phyloP scores from a whole-genome alignment of 2,797 vertebrate species.

The Sebastiscus albofasciatus region DNA sequence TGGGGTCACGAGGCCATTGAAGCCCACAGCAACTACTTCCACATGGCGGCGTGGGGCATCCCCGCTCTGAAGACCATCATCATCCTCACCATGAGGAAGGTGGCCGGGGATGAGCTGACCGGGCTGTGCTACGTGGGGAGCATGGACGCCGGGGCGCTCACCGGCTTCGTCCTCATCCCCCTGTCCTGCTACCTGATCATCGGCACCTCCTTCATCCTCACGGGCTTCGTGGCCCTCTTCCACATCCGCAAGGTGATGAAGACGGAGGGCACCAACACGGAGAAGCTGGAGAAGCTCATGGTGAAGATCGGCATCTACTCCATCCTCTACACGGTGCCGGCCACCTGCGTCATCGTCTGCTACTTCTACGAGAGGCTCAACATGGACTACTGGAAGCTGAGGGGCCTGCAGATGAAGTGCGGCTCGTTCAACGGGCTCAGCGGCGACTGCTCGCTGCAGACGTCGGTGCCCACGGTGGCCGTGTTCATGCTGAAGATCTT shows the following conservation, averaged over 20 bases:
- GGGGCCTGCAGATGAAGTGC: conserved; percentile 88
- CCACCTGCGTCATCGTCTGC: conserved; percentile 97
- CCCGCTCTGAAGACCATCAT: conserved; percentile 96
- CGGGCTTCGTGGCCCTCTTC: conserved; percentile 97
- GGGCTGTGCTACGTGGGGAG: conserved; percentile 97
- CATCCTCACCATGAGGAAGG: conserved; percentile 96
- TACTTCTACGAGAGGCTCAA: conserved; percentile 97
- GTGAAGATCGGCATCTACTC: conserved; percentile 98
- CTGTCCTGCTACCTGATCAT: conserved; percentile 95
- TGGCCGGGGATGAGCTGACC: conserved; percentile 95
- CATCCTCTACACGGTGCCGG: conserved; percentile 97
- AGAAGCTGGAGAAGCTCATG: conserved; percentile 99
- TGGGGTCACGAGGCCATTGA: conserved; percentile 99
- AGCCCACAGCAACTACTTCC: conserved; percentile 98
- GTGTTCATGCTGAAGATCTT: conserved; percentile 99
- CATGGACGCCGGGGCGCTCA: conserved; percentile 90
- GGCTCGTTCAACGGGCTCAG: conserved; percentile 78
- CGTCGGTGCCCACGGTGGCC: conserved; percentile 93
- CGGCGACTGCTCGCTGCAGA: conserved; percentile 89
- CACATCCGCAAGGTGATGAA: conserved; percentile 98
- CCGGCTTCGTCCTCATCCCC: conserved; percentile 94
- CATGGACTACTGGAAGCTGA: conserved; percentile 93
- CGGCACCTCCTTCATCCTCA: conserved; percentile 97
- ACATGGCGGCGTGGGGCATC: conserved; percentile 97
- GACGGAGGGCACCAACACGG: conserved; percentile 96